Evolutionary conservation across 1,140 invertebrate genomes (phyloP), one percentile per base, ranked within the genome.

Genomic region (Dendroctonus ponderosae): DNA sequence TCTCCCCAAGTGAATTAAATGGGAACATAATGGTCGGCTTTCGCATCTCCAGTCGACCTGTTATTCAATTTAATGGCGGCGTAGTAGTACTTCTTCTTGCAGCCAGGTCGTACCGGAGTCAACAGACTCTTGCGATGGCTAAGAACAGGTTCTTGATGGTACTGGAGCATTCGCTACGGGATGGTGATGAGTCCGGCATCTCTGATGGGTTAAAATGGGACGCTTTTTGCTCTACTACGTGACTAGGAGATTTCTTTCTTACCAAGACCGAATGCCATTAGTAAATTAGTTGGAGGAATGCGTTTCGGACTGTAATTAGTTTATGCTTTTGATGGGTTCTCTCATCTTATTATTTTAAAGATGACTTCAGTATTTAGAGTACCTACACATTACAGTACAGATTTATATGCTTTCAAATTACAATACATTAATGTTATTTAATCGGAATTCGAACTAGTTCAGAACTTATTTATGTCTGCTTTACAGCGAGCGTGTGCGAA

Each of bases 121-220:
- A 57, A 57, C 54, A 57, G 15, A 57, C 54, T 43, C 38, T 43
- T 12, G 38, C 54, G 8, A n/a, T n/a, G 54, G 39, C 39, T 15
- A n/a, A 40, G 15, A 57, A 57, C 54, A 57, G 54, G 54, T 57
- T 57, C 54, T 57, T 57, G 54, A 57, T 57, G 41, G 38, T 57
- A 57, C 54, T 57, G 54, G 54, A 57, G 54, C 54, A 57, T 57
- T 57, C 54, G 38, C 54, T 39, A 57, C 54, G 54, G 54, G 54
- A 43, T 39, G 15, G 15, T 15, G 41, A 57, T 57, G 15, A 8
- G 50, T 51, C 50, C 50, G 50, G 50, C 50, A 51, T 51, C 50
- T 51, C 26, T 26, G 26, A 26, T 26, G 26, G 26, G 26, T 26
- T 12, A 46, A 46, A 46, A 46, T 46, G 43, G 43, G 43, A 9